These are phyloP conservation scores for Eupeodes luniger DNA, from an alignment of 2,888 invertebrate genomes.

Conservation along the genomic window DNA sequence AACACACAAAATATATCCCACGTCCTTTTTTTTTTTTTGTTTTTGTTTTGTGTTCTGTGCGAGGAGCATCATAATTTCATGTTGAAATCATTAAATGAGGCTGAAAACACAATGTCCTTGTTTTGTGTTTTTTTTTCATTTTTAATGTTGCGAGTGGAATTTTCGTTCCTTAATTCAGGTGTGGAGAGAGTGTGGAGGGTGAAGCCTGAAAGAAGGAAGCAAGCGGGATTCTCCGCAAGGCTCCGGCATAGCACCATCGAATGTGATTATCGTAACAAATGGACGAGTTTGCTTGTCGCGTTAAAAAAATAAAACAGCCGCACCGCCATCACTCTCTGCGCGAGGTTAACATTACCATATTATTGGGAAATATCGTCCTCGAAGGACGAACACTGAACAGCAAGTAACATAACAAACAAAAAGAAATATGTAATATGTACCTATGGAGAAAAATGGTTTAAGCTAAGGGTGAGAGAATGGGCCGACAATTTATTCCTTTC, in stretches of 20 bases:
- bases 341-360: conserved; percentile 72
- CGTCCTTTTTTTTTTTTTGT: conserved; percentile 17
- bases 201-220: not conserved
- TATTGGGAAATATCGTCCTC: conserved; percentile 66
- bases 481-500: conserved; percentile 62
- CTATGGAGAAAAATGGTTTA: not conserved
- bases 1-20: conserved; percentile 53
- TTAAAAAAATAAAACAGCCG: conserved; percentile 39
- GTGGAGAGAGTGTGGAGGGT: not conserved
- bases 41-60: conserved; percentile 11
- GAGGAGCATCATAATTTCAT: conserved; percentile 68
- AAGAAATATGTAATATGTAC: not conserved
- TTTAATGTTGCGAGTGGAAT: conserved; percentile 60
- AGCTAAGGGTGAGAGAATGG: not conserved
- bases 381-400: conserved; percentile 1
- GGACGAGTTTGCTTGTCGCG: conserved; percentile 66
- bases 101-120: conserved; percentile 72
- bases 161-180: not conserved
- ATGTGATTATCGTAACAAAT: conserved; percentile 75
- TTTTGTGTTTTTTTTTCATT: conserved; percentile 29
- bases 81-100: conserved; percentile 74
- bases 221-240: not conserved
- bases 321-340: conserved; percentile 39
- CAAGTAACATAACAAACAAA: not conserved
- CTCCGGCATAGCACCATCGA: conserved; percentile 30